Evolutionary conservation across 2,113 vertebrate species (phyloP).

Genomic region (Pleuronectes platessa): DNA sequence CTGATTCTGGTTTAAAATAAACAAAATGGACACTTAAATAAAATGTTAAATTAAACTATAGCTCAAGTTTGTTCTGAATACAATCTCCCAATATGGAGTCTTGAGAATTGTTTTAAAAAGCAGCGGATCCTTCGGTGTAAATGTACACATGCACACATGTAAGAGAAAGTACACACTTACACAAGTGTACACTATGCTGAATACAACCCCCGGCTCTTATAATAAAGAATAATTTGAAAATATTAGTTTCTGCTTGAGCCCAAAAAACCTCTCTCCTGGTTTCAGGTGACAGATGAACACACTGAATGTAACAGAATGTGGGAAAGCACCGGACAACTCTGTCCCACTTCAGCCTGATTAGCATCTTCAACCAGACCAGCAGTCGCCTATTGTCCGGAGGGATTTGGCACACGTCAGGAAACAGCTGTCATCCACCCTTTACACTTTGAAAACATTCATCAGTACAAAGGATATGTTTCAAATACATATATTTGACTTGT

Average conservation of each 20-base stretch:
- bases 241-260: background rate
- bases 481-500: background rate
- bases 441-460: background rate
- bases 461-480: background rate
- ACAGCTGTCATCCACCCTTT: background rate
- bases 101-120: too few species aligned
- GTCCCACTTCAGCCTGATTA: background rate
- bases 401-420: constrained; percentile 26
- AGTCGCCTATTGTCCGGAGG: background rate
- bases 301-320: background rate
- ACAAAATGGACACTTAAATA: too few species aligned
- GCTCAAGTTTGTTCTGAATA: too few species aligned
- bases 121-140: too few species aligned
- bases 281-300: background rate
- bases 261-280: too few species aligned
- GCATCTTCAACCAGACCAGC: constrained; percentile 1
- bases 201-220: background rate
- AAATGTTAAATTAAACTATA: too few species aligned
- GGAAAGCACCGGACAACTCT: background rate
- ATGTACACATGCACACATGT: too few species aligned
- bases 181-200: background rate
- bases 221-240: background rate
- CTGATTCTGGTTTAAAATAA: too few species aligned
- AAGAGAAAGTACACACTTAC: too few species aligned
- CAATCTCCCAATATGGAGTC: too few species aligned